Evolutionary conservation across 30 jellyfish, hydroid and myxozoan species (phyloP).

Genomic region (Cassiopea xamachana): DNA sequence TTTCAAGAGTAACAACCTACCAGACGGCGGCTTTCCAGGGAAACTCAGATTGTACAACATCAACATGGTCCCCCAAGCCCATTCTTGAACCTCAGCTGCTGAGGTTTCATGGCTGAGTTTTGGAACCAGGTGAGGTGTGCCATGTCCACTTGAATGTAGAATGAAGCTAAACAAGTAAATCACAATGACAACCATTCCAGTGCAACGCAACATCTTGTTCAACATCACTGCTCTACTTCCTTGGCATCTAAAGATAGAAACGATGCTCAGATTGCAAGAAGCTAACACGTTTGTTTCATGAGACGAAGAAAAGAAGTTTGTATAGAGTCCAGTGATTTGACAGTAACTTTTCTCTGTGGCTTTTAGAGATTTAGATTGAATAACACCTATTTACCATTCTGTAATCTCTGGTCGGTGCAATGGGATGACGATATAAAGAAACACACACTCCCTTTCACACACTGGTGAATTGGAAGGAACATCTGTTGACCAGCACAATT

Average conservation of each 20-base stretch:
- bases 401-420: not conserved
- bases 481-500: not conserved
- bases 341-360: conserved; percentile 35
- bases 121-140: conserved; percentile 32
- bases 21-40: conserved; percentile 64
- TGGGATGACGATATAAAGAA: not conserved
- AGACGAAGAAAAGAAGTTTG: not conserved
- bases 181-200: not conserved
- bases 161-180: not conserved
- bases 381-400: not conserved
- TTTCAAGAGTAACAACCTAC: not conserved
- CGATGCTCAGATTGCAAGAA: not conserved
- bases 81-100: conserved; percentile 59
- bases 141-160: conserved; percentile 8
- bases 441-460: not conserved
- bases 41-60: conserved; percentile 56
- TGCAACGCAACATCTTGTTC: not conserved
- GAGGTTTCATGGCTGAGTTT: conserved; percentile 17
- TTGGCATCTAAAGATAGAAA: not conserved
- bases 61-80: conserved; percentile 71
- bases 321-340: conserved; percentile 2
- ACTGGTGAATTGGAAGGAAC: not conserved
- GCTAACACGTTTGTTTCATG: not conserved
- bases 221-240: not conserved
- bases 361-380: conserved; percentile 11